Base-by-base conservation (phyloP, 2,797 vertebrate species). In the Semotilus atromaculatus region DNA sequence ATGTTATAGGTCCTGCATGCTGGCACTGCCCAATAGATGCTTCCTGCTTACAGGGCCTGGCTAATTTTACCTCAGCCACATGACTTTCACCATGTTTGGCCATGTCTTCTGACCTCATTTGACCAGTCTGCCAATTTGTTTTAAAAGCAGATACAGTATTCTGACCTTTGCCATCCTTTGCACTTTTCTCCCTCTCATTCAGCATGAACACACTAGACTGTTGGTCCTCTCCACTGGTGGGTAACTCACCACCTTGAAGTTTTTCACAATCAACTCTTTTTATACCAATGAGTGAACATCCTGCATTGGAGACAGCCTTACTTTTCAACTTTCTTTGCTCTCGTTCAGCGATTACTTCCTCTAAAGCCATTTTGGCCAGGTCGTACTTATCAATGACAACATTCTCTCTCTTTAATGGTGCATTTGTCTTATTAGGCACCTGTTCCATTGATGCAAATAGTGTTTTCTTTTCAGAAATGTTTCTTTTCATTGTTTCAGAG, bases 331-430 rank as follows among this genome's bases (percentile, higher is more conserved):
- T 87, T 81, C 93, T 93, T 36, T 94, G 93, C 66, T 93, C 92
- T 62, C 80, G 60, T 34, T 87, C 87, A 36, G 87, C 84, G 58
- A 95, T 95, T 23, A 94, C 91, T 81, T 95, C 94, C 84, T 95
- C 94, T 4, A 96, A 91, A 0, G 94, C 94, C 90, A 93, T 91
- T 87, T 93, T 94, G 40, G 94, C 94, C 89, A 89, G 92, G 89
- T 94, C 93, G 36, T 94, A 95, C 83, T 94, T 95, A 72, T 93
- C 91, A 0, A 91, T 82, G 1, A 90, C 87, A 8, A 90, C 91
- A 29, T 70, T 84, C 67, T 93, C 93, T 45, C 88, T 76, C 86
- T 91, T 93, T 48, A 84, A 9, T 4, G 88, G 89, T 2, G 29
- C 10, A 10, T 91, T 88, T 6, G 86, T 84, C 77, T 89, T 92